phyloP scores from a whole-genome alignment of 2,113 vertebrate species.

The Tylochromis polylepis region DNA sequence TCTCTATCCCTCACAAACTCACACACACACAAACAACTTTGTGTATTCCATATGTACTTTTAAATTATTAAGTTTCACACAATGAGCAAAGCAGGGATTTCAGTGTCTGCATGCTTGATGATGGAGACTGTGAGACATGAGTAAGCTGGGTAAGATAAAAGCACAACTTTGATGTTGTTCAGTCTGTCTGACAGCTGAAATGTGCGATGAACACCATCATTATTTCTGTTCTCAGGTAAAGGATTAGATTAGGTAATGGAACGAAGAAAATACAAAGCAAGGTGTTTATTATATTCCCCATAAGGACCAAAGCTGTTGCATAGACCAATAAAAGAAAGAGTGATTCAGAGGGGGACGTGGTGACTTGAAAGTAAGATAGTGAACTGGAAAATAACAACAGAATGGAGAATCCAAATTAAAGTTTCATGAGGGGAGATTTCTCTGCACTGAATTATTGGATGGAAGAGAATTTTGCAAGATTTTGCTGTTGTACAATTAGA shows the following conservation, averaged over 20 bases:
- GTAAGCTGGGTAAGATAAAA: neutral
- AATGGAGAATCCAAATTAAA: slow-evolving; percentile 1
- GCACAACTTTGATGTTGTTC: neutral
- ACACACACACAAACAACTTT: neutral
- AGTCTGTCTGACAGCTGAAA: neutral
- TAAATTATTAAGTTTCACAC: slow-evolving; percentile 15
- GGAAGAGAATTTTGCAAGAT: neutral
- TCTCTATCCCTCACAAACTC: neutral
- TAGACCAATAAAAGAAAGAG: neutral
- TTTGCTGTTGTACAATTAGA: neutral
- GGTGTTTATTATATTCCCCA: neutral
- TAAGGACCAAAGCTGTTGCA: neutral
- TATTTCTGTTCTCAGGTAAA: neutral
- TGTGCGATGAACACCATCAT: neutral
- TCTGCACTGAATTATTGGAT: neutral
- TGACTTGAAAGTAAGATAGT: neutral
- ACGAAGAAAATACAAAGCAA: neutral
- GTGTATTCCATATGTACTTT: neutral
- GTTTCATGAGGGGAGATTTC: neutral
- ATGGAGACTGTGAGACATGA: neutral
- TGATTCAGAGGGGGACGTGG: neutral
- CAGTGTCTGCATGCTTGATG: neutral
- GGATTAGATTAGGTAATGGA: neutral
- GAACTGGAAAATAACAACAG: slow-evolving; percentile 11
- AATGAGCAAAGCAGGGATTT: neutral